Percentiles rank a stretch among this genome's conserved stretches.
Evolutionary conservation across 2,888 invertebrate species (phyloP).

Genomic region (Digitonthophagus gazella): DNA sequence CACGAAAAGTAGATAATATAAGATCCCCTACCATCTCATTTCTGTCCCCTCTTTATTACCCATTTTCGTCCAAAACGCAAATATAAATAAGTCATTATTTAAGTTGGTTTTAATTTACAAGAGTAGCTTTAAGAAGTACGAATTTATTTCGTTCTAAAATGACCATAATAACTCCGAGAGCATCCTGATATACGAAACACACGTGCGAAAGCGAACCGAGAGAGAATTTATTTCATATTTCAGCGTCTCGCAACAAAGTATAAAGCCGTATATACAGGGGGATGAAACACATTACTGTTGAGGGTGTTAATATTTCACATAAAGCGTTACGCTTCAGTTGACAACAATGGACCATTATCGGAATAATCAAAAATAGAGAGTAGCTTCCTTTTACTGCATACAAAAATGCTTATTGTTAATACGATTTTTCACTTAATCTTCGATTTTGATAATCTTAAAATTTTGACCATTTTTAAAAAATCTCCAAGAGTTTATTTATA

Average conservation of each 20-base stretch:
- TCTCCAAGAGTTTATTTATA: too few relatives aligned
- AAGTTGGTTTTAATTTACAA: background rate
- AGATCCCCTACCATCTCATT: background rate
- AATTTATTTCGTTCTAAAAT: background rate
- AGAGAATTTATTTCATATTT: background rate
- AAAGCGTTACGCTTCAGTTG: background rate
- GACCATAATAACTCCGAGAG: background rate
- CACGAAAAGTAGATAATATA: background rate
- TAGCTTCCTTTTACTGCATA: too few relatives aligned
- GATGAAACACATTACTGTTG: background rate
- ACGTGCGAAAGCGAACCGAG: background rate
- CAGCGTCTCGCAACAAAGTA: background rate
- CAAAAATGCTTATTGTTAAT: too few relatives aligned
- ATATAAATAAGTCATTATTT: too few relatives aligned
- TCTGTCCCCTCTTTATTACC: background rate
- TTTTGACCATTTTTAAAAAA: too few relatives aligned
- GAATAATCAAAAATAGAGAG: background rate
- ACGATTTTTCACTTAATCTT: too few relatives aligned
- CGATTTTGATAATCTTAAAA: too few relatives aligned
- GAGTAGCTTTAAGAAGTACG: background rate
- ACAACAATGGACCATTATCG: background rate
- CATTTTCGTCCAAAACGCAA: background rate
- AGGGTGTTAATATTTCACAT: background rate
- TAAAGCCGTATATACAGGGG: background rate
- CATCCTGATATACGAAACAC: background rate